These are phyloP conservation scores for Popillia japonica DNA, from an alignment of 1,140 invertebrate genomes.

Conservation along the genomic window DNA sequence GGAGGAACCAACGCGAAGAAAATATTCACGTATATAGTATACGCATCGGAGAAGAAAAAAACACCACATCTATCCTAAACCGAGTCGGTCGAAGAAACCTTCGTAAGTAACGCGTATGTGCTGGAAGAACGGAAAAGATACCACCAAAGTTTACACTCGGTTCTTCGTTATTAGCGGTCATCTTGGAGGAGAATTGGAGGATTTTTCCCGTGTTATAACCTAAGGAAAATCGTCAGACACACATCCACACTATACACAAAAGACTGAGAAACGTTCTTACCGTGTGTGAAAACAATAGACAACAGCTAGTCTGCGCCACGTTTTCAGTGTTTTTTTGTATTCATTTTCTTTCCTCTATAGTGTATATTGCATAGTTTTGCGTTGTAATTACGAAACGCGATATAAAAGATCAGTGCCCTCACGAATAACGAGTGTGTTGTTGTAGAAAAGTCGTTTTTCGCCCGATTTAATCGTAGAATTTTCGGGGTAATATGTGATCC, in stretches of 20 bases:
- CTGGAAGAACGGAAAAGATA: constrained; percentile 5
- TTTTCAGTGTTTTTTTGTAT: constrained; percentile 10
- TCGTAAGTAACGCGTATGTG: not conserved
- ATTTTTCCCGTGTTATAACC: not conserved
- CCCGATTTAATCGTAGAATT: not conserved
- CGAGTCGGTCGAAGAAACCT: not conserved
- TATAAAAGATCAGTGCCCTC: constrained; percentile 26
- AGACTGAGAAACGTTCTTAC: constrained; percentile 5
- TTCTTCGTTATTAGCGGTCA: constrained; percentile 19
- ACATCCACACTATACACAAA: not conserved
- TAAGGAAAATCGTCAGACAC: not conserved
- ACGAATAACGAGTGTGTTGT: constrained; percentile 8
- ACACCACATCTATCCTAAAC: constrained; percentile 4
- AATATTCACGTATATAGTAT: not conserved
- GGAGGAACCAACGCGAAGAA: constrained; percentile 5
- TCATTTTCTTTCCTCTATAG: not conserved
- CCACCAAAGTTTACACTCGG: constrained; percentile 6
- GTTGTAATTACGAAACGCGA: not conserved
- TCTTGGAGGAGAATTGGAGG: not conserved
- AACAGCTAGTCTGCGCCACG: not conserved
- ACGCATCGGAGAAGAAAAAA: not conserved
- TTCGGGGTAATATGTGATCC: not conserved
- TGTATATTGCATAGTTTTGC: not conserved
- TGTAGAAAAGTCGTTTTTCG: not conserved
- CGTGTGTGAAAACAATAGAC: constrained; percentile 1